Evolutionary conservation across 1,140 invertebrate genomes (phyloP).

Genomic region (Megalonaias nervosa): DNA sequence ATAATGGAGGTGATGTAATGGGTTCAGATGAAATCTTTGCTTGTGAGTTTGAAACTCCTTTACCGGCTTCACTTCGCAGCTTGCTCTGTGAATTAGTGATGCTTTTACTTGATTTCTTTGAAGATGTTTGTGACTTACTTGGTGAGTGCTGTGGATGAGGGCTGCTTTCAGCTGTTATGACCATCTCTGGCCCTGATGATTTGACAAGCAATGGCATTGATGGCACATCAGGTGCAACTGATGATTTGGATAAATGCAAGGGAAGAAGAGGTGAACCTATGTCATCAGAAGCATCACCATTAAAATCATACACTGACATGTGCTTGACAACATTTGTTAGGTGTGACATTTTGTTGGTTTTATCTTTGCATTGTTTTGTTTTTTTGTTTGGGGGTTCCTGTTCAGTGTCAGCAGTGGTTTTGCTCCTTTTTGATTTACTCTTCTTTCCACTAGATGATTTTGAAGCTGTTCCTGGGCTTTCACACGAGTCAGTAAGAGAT

Average conservation of each 20-base stretch:
- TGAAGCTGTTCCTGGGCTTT: background rate
- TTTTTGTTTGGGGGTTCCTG: conserved; percentile 50
- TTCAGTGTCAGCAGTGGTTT: conserved; percentile 31
- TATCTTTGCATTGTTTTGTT: conserved; percentile 48
- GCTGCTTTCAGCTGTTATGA: too few species aligned
- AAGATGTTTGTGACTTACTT: too few species aligned
- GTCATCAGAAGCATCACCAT: conserved; percentile 47
- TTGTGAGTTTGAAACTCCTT: too few species aligned
- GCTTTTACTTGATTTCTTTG: too few species aligned
- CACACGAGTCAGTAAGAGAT: conserved; percentile 9
- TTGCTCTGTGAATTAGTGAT: too few species aligned
- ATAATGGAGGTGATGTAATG: too few species aligned
- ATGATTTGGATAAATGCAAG: conserved; percentile 13
- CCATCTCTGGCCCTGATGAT: too few species aligned
- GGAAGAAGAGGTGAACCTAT: conserved; percentile 43
- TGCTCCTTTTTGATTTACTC: conserved; percentile 45
- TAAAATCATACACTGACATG: conserved; percentile 61
- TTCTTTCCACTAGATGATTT: conserved; percentile 24
- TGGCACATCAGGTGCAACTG: background rate
- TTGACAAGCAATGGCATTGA: background rate
- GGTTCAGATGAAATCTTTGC: too few species aligned
- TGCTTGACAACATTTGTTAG: conserved; percentile 10
- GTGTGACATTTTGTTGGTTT: conserved; percentile 1
- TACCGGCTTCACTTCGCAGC: too few species aligned
- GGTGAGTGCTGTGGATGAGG: too few species aligned